These are phyloP conservation scores for Desmodus rotundus DNA, from an alignment of 2,113 vertebrate genomes.

Conservation along the genomic window DNA sequence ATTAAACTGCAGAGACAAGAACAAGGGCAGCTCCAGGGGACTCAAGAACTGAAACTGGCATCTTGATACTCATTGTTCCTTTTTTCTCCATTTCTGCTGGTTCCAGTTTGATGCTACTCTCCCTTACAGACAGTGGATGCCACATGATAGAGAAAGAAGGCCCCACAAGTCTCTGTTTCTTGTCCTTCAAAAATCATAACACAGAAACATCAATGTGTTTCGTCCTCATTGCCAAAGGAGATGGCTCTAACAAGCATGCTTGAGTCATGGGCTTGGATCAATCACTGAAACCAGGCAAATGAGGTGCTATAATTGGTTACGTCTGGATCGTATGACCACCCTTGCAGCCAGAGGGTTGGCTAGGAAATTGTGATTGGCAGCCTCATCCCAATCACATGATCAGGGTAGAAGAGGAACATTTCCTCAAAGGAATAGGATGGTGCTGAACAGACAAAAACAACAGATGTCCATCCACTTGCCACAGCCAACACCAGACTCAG, in stretches of 20 bases:
- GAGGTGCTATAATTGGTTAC: not conserved
- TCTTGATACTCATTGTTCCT: not conserved
- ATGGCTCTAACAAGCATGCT: not conserved
- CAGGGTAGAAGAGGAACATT: not conserved
- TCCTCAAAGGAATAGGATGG: not conserved
- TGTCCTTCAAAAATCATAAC: not conserved
- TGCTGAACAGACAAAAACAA: not conserved
- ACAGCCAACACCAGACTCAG: slow-evolving; percentile 8
- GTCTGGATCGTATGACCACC: not conserved
- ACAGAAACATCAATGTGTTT: not conserved
- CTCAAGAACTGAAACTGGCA: not conserved
- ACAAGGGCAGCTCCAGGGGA: too few species aligned
- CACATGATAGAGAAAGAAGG: not conserved
- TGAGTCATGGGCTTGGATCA: not conserved
- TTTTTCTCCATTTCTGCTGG: not conserved
- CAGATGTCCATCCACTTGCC: slow-evolving; percentile 24
- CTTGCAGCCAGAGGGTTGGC: not conserved
- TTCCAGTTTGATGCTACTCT: not conserved
- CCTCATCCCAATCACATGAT: not conserved
- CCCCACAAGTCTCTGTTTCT: not conserved
- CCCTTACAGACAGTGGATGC: not conserved
- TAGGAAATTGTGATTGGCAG: not conserved
- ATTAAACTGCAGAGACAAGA: not conserved
- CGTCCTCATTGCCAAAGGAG: not conserved
- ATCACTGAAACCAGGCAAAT: not conserved